Evolutionary conservation across 2,113 vertebrate species (phyloP).

Genomic region (Taxidea taxus): DNA sequence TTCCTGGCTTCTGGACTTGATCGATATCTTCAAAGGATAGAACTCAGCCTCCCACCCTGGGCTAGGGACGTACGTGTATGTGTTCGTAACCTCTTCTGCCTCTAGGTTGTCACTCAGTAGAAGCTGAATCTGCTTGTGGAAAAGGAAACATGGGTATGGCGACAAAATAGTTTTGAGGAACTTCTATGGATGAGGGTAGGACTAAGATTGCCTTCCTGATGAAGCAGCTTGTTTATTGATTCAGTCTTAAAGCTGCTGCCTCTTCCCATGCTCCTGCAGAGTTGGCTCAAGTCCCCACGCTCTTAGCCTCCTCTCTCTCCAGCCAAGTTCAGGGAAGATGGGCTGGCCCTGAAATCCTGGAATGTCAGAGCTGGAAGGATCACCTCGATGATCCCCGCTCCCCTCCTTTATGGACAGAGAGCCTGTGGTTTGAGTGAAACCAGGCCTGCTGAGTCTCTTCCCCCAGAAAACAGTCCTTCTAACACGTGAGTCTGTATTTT

Average conservation of each 20-base stretch:
- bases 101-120: not conserved
- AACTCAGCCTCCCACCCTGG: not conserved
- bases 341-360: not conserved
- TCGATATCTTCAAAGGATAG: not conserved
- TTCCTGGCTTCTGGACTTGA: not conserved
- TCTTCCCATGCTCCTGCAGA: not conserved
- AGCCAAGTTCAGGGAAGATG: not conserved
- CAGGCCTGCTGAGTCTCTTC: not conserved
- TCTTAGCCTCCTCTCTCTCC: not conserved
- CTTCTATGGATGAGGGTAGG: not conserved
- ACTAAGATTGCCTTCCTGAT: constrained; percentile 31
- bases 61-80: not conserved
- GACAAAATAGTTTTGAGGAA: constrained; percentile 9
- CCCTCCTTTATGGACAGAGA: not conserved
- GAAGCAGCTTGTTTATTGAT: constrained; percentile 3
- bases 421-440: not conserved
- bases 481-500: not conserved
- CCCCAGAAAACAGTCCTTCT: not conserved
- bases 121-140: not conserved
- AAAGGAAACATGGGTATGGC: not conserved
- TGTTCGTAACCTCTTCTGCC: not conserved
- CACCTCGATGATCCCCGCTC: too few relatives aligned
- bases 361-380: not conserved
- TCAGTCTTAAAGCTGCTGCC: not conserved
- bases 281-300: not conserved